These are phyloP conservation scores for Rhyacophila evoluta DNA, from an alignment of 2,888 invertebrate species.

Conservation along the genomic window DNA sequence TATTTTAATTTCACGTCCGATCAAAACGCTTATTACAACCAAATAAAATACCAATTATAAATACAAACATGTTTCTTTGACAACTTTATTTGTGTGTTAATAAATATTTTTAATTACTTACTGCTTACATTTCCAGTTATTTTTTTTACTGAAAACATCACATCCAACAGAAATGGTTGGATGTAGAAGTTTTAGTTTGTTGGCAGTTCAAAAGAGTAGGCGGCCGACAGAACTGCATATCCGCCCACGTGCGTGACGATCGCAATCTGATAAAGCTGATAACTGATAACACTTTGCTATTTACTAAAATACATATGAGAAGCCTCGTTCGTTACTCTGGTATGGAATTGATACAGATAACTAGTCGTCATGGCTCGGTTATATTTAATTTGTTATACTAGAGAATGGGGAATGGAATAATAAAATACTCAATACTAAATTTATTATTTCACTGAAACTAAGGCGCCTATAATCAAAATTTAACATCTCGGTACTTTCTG, in stretches of 20 bases:
- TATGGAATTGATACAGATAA: neutral
- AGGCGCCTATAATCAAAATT: too few relatives aligned
- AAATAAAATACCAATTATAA: neutral
- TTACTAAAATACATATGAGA: neutral
- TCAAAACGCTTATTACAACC: neutral
- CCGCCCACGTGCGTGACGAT: neutral
- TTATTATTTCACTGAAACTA: too few relatives aligned
- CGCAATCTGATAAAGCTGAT: neutral
- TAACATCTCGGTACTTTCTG: too few relatives aligned
- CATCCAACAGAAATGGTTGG: too few relatives aligned
- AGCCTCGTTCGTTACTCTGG: conserved; percentile 3
- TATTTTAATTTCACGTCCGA: neutral
- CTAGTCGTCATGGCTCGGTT: neutral
- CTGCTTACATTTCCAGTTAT: too few relatives aligned
- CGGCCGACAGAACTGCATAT: neutral
- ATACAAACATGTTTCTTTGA: neutral
- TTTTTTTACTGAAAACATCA: too few relatives aligned
- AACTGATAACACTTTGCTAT: neutral
- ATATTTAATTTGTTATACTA: too few relatives aligned
- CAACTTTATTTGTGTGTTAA: too few relatives aligned
- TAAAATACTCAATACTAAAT: too few relatives aligned
- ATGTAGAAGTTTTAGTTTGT: too few relatives aligned
- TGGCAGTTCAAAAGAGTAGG: neutral
- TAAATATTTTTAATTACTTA: too few relatives aligned
- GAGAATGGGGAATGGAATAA: too few relatives aligned